phyloP scores from a whole-genome alignment of 92 coral and sea anemone species.

The Phenganax marumi region DNA sequence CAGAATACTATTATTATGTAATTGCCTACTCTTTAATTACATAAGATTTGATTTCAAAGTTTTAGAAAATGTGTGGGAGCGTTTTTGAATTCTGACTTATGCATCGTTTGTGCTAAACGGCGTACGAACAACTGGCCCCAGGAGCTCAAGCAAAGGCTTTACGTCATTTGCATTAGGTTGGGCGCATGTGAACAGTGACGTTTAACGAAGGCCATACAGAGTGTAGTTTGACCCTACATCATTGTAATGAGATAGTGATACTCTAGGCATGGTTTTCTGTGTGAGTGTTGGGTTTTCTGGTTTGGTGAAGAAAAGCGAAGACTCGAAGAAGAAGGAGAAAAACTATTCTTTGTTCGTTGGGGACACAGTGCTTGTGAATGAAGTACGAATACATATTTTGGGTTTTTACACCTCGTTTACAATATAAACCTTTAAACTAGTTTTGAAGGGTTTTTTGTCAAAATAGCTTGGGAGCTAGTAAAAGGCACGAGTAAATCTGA shows the following conservation, averaged over 20 bases:
- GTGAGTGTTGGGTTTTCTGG: constrained; percentile 97
- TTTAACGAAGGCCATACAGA: no score
- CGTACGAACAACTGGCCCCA: no score
- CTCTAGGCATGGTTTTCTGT: constrained; percentile 90
- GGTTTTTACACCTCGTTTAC: no score
- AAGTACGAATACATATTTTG: constrained; percentile 54
- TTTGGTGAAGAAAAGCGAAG: constrained; percentile 65
- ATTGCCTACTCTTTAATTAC: no score
- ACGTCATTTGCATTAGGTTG: no score
- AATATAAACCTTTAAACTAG: neutral
- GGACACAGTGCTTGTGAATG: constrained; percentile 85
- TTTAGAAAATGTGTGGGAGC: no score
- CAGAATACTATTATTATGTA: no score
- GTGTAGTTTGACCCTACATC: neutral
- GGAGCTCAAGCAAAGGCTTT: no score
- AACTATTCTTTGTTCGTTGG: constrained; percentile 92
- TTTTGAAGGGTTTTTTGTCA: neutral
- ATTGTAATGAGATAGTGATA: neutral
- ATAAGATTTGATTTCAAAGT: no score
- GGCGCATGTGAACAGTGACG: no score
- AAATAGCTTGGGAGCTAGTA: neutral
- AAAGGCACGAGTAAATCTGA: neutral
- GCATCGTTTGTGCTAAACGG: no score
- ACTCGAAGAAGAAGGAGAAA: constrained; percentile 64
- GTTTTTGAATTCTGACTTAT: no score